Evolutionary conservation across 1,140 invertebrate genomes (phyloP).

Genomic region (Trichonephila clavata): DNA sequence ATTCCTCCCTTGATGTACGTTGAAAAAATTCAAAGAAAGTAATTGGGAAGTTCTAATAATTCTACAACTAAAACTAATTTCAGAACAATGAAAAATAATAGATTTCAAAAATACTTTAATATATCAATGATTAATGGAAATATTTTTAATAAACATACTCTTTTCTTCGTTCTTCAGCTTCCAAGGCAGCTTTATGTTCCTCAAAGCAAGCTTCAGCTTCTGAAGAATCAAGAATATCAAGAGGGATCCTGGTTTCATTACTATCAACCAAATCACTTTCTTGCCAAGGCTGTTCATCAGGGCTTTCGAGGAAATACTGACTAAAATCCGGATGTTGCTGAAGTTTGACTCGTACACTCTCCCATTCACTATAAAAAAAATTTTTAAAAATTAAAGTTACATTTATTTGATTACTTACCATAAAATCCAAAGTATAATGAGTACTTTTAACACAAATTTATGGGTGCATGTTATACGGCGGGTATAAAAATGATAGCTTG

Average conservation of each 20-base stretch:
- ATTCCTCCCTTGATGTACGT: too few species aligned
- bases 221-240: constrained; percentile 92
- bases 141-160: constrained; percentile 85
- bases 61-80: neutral
- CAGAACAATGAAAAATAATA: neutral
- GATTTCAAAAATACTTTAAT: neutral
- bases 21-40: too few species aligned
- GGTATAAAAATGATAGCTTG: too few species aligned
- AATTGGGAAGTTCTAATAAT: too few species aligned
- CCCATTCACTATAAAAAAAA: constrained; percentile 88
- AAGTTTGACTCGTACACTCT: constrained; percentile 90
- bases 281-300: constrained; percentile 90
- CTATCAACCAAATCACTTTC: constrained; percentile 87
- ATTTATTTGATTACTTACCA: too few species aligned
- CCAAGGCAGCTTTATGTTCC: constrained; percentile 93
- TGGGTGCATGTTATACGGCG: too few species aligned
- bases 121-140: neutral
- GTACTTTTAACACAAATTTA: too few species aligned
- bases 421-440: too few species aligned
- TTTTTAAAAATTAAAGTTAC: neutral
- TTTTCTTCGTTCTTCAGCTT: constrained; percentile 93
- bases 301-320: constrained; percentile 89
- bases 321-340: constrained; percentile 93
- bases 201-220: constrained; percentile 95
- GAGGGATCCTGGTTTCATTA: constrained; percentile 88